These are phyloP conservation scores for Podarcis cretensis DNA, from an alignment of 2,113 vertebrate species.

Conservation along the genomic window DNA sequence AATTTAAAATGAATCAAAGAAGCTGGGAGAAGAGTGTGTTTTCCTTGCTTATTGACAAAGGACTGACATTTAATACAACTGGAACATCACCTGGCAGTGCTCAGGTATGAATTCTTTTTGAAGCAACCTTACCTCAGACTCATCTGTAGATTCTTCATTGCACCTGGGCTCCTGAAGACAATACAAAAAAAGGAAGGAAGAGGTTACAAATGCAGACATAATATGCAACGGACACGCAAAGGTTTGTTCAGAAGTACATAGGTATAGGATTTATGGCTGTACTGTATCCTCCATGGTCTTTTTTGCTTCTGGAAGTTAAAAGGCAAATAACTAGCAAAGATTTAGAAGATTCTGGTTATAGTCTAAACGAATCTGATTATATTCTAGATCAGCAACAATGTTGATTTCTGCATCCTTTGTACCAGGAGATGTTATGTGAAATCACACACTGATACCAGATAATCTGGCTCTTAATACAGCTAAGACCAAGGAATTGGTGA, in stretches of 20 bases:
- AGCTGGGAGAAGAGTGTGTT: neutral
- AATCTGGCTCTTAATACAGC: no score
- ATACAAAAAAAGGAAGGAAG: slow-evolving; percentile 43
- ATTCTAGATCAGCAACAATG: neutral
- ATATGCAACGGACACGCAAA: neutral
- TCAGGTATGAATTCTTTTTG: neutral
- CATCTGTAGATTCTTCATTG: slow-evolving; percentile 92
- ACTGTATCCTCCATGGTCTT: neutral
- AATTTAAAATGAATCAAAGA: slow-evolving; percentile 4
- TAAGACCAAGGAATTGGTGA: no score
- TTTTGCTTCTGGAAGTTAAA: neutral
- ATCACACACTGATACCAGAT: neutral
- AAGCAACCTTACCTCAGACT: slow-evolving; percentile 90
- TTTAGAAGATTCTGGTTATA: neutral
- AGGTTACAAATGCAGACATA: neutral
- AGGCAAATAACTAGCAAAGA: neutral
- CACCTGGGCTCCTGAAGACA: slow-evolving; percentile 80
- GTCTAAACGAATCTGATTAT: neutral
- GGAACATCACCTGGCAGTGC: neutral
- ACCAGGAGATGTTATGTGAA: neutral
- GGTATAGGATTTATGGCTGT: neutral
- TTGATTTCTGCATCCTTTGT: neutral
- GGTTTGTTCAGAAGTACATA: neutral
- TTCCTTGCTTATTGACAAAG: neutral
- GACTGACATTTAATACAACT: neutral